Evolutionary conservation across 2,113 vertebrate species (phyloP).

Genomic region (Hyaena hyaena): DNA sequence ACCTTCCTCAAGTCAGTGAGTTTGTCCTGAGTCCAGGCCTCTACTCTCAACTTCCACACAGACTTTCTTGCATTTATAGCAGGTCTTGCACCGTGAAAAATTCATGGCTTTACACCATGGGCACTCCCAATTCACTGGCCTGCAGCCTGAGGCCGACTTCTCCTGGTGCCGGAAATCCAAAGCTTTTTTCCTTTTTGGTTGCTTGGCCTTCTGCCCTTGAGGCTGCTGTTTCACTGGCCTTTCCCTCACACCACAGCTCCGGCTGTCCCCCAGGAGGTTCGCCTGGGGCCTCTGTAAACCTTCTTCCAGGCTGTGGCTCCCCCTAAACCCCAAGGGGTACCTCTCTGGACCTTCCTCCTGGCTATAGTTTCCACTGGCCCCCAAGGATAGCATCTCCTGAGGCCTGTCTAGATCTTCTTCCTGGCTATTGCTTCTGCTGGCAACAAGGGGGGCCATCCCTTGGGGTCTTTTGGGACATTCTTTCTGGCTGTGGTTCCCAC

Average conservation of each 20-base stretch:
- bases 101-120: neutral
- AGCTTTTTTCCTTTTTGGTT: neutral
- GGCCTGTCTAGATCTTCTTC: neutral
- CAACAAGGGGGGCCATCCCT: neutral
- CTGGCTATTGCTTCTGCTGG: too few species aligned
- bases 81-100: neutral
- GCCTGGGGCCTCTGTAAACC: neutral
- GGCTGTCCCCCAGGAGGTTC: neutral
- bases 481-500: neutral
- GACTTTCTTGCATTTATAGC: conserved; percentile 54
- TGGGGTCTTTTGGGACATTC: neutral
- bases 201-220: neutral
- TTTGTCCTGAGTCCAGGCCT: neutral
- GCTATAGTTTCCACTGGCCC: neutral
- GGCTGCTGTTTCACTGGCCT: conserved; percentile 2
- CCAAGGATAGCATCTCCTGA: neutral
- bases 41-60: neutral
- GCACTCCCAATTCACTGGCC: neutral
- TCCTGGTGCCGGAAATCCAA: neutral
- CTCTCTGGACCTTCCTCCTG: neutral
- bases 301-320: neutral
- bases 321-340: too few species aligned
- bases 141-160: neutral
- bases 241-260: neutral
- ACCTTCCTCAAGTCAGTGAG: conserved; percentile 49